Base-by-base conservation (phyloP, 2,888 invertebrate species). In the Calephelis perditalis region DNA sequence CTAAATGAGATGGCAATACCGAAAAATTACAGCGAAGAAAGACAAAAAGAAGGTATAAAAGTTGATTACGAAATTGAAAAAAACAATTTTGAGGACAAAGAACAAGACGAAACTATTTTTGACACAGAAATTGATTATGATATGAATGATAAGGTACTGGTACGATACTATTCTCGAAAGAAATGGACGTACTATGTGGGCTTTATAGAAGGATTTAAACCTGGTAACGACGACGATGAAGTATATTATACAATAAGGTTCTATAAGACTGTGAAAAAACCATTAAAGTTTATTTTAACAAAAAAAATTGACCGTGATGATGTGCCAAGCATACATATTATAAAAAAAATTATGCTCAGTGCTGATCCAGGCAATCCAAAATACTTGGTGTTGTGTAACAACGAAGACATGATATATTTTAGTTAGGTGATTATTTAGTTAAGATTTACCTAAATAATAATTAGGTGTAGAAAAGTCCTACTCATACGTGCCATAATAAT, bases 181-280 rank as follows among this genome's bases (percentile, higher is more conserved):
- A 56, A 56, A 56, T 56, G 56, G 56, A 56, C 56, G 7, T 56
- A 56, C 56, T 56, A 56, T 56, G 5, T 43, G 12, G 56, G 56
- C 56, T 56, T n/a, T 56, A 37, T 56, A 43, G 56, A 56, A 56
- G 43, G 43, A 43, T n/a, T 56, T 37, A 56, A 56, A 56, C 2
- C 56, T 43, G 43, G n/a, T 56, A 8, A 56, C 56, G 56, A n/a
- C n/a, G n/a, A n/a, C n/a, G n/a, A n/a, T n/a, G n/a, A n/a, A n/a
- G n/a, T n/a, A n/a, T n/a, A n/a, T n/a, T n/a, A n/a, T n/a, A n/a
- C n/a, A n/a, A n/a, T n/a, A n/a, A n/a, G n/a, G n/a, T n/a, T n/a
- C n/a, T n/a, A n/a, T n/a, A n/a, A n/a, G n/a, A n/a, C n/a, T n/a
- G n/a, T n/a, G n/a, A n/a, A n/a, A n/a, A n/a, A n/a, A n/a, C n/a